phyloP scores from a whole-genome alignment of 1,140 invertebrate species.

The Plectrocnemia conspersa region DNA sequence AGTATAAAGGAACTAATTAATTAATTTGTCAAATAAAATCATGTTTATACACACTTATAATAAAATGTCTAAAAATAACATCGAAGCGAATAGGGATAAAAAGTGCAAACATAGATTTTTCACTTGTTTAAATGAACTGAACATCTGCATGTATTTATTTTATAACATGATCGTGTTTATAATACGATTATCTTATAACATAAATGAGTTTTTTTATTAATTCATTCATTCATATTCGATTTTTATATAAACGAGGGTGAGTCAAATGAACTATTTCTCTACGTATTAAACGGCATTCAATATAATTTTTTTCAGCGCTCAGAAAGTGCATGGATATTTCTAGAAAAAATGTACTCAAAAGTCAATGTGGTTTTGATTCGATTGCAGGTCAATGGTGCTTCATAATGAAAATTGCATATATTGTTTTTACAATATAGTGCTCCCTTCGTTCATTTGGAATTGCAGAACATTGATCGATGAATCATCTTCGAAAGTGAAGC shows the following conservation, averaged over 20 bases:
- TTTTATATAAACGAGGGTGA: background rate
- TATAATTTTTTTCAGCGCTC: no score
- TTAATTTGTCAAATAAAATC: background rate
- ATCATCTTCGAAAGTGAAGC: no score
- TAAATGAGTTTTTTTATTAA: background rate
- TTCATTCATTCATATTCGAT: background rate
- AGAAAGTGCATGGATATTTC: no score
- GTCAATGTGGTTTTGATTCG: no score
- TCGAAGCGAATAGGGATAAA: background rate
- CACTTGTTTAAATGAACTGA: conserved; percentile 5
- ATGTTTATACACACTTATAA: background rate
- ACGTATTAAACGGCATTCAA: no score
- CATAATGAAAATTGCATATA: no score
- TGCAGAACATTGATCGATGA: no score
- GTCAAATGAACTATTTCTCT: background rate
- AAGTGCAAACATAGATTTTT: conserved; percentile 9
- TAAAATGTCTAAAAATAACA: background rate
- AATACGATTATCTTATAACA: background rate
- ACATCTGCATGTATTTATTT: background rate
- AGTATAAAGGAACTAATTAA: background rate
- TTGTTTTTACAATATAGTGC: no score
- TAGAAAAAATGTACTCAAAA: no score
- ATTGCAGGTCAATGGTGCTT: no score
- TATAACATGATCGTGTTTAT: background rate
- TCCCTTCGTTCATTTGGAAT: no score